Evolutionary conservation across 2,113 vertebrate species (phyloP).

Genomic region (Podiceps cristatus): DNA sequence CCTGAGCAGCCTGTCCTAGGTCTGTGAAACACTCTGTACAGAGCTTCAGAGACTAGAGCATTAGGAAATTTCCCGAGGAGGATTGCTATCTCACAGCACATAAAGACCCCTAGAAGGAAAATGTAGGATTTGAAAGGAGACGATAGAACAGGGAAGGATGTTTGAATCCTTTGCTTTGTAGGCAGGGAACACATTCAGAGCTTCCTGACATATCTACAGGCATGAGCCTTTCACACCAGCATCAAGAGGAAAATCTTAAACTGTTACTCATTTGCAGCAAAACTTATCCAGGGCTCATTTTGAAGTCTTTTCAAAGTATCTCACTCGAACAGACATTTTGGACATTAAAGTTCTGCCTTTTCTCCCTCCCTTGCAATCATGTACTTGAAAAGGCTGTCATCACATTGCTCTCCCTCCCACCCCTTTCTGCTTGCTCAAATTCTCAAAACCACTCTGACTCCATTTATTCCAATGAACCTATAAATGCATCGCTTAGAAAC

Average conservation of each 20-base stretch:
- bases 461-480: background rate
- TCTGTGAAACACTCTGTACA: background rate
- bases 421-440: background rate
- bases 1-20: background rate
- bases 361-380: background rate
- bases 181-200: background rate
- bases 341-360: background rate
- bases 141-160: background rate
- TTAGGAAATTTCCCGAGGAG: background rate
- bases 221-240: background rate
- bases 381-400: background rate
- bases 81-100: rapidly evolving
- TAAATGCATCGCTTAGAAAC: background rate
- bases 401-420: background rate
- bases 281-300: background rate
- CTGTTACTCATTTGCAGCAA: conserved; percentile 18
- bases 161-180: conserved; percentile 15
- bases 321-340: conserved; percentile 1
- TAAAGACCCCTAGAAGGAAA: background rate
- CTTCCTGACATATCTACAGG: background rate
- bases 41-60: background rate
- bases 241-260: conserved; percentile 26
- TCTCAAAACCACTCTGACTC: background rate
- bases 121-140: background rate
- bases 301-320: conserved; percentile 33